Evolutionary conservation across 2,113 vertebrate species (phyloP).

Genomic region (Caranx ignobilis): DNA sequence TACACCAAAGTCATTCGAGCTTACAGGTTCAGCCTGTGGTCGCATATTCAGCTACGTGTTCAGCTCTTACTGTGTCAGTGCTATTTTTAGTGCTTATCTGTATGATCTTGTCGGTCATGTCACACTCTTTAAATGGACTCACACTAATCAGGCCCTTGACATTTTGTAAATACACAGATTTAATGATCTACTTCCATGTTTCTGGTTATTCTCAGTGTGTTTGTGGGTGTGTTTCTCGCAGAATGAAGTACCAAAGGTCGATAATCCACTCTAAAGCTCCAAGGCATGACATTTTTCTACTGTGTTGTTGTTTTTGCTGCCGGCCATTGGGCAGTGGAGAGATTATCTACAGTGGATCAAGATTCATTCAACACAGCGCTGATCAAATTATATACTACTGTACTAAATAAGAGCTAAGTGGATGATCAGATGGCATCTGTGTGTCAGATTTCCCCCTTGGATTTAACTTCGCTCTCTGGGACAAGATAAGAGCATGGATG

Average conservation of each 20-base stretch:
- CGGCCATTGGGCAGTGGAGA: neutral
- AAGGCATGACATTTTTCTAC: conserved; percentile 38
- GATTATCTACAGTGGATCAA: neutral
- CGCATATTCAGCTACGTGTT: conserved; percentile 8
- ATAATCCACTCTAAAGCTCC: conserved; percentile 65
- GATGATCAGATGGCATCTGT: neutral
- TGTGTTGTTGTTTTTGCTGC: neutral
- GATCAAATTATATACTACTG: conserved; percentile 1
- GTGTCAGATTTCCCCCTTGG: neutral
- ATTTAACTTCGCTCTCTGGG: neutral
- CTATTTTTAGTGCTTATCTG: conserved; percentile 2
- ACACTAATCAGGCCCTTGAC: conserved; percentile 4
- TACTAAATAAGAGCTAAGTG: neutral
- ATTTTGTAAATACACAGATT: conserved; percentile 18
- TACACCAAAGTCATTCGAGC: conserved; percentile 20
- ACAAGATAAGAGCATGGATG: neutral
- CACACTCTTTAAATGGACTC: neutral
- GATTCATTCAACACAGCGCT: neutral
- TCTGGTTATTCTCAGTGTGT: neutral
- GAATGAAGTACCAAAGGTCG: conserved; percentile 53
- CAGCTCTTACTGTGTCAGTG: neutral
- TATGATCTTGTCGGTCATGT: neutral
- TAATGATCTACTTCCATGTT: neutral
- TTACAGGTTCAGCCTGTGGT: conserved; percentile 27
- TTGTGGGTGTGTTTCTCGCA: conserved; percentile 23